Evolutionary conservation across 2,113 vertebrate genomes (phyloP).

Genomic region (Sceloporus undulatus): DNA sequence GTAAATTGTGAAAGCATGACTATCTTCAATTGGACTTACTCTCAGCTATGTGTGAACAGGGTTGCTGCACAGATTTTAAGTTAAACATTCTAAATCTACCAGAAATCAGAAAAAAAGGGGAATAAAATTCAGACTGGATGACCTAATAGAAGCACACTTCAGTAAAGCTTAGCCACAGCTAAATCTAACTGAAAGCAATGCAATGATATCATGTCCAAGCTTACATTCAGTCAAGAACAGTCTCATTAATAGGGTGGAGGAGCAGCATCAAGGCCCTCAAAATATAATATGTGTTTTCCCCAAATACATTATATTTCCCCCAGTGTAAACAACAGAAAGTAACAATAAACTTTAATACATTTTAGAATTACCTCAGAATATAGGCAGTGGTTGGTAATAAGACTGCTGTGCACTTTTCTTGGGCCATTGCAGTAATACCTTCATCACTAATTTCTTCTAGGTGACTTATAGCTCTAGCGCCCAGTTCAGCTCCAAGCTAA

Average conservation of each 20-base stretch:
- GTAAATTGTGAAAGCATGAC: background rate
- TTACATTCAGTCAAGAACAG: background rate
- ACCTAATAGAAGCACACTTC: background rate
- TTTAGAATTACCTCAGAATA: constrained; percentile 81
- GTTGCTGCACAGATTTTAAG: background rate
- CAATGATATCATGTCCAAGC: background rate
- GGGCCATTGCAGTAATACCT: constrained; percentile 91
- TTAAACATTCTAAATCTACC: background rate
- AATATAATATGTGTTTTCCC: background rate
- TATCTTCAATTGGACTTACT: background rate
- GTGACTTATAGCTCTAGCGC: constrained; percentile 92
- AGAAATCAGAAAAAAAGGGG: background rate
- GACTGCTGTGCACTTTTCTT: constrained; percentile 84
- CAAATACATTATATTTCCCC: background rate
- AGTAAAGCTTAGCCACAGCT: background rate
- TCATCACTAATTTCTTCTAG: constrained; percentile 93
- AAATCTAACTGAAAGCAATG: background rate
- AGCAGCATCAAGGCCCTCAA: background rate
- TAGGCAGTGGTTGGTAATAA: constrained; percentile 96
- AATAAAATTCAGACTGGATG: background rate
- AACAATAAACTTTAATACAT: background rate
- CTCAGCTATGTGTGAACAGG: background rate
- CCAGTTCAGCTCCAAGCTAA: constrained; percentile 91
- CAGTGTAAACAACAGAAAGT: background rate
- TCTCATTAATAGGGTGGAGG: background rate